Conservation (phyloP, 2,113 vertebrate genomes). For the Glaucomys volans region DNA sequence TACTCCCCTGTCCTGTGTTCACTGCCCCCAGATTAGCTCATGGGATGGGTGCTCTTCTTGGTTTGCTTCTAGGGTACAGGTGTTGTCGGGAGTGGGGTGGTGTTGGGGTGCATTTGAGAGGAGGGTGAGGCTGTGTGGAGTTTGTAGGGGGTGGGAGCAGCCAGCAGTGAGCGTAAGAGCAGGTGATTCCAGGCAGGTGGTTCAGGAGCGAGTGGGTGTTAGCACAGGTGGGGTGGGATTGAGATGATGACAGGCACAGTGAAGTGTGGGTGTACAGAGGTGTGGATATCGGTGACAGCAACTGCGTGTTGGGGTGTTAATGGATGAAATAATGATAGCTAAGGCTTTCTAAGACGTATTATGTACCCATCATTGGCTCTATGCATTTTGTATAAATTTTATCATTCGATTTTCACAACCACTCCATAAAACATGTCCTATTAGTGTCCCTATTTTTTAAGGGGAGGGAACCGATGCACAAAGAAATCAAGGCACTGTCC, state of each 20-base stretch:
- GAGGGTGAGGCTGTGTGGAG: background rate
- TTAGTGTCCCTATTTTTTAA: background rate
- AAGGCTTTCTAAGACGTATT: background rate
- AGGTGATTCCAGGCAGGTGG: background rate
- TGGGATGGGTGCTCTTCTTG: background rate
- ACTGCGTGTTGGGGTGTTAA: background rate
- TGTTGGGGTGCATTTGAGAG: background rate
- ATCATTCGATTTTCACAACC: conserved; percentile 34
- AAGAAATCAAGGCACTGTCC: background rate
- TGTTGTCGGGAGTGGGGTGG: background rate
- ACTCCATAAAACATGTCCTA: background rate
- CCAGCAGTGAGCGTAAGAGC: background rate
- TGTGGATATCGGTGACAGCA: background rate
- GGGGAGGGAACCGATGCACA: background rate
- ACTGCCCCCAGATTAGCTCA: background rate
- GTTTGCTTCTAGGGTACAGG: background rate
- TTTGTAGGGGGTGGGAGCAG: background rate
- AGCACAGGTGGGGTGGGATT: background rate
- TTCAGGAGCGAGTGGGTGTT: background rate
- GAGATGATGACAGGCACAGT: background rate
- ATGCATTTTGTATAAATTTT: background rate
- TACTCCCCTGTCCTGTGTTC: background rate
- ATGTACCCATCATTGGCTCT: background rate
- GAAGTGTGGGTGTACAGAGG: background rate
- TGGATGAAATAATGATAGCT: background rate